Percentiles rank a stretch among this genome's conserved stretches.
phyloP scores from a whole-genome alignment of 2,113 vertebrate species.

The Ptilorrhoa leucosticta region DNA sequence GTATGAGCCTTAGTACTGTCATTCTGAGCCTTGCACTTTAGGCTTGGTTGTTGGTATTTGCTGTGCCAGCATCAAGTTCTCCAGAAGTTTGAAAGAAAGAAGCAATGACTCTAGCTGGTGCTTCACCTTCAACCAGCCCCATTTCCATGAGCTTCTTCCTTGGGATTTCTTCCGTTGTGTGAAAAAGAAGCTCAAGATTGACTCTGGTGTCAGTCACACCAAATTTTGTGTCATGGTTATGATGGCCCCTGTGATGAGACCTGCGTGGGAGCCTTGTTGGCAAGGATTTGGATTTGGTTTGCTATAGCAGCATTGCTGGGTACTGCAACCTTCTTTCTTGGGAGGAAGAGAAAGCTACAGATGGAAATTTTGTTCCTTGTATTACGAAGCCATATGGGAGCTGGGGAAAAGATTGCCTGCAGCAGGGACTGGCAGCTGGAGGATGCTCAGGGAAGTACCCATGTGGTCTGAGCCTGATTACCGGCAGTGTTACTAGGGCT shows the following conservation, averaged over 20 bases:
- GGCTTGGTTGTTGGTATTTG: background rate
- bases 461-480: background rate
- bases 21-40: background rate
- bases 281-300: background rate
- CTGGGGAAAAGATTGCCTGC: background rate
- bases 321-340: background rate
- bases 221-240: background rate
- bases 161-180: background rate
- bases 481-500: background rate
- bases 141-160: background rate
- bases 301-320: background rate
- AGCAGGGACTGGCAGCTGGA: background rate
- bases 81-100: background rate
- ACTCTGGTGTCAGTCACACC: background rate
- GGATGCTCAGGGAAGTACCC: background rate
- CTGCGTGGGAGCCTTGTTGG: fast-evolving
- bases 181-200: background rate
- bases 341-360: background rate
- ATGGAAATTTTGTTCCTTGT: background rate
- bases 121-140: background rate
- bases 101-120: background rate
- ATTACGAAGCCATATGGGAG: background rate
- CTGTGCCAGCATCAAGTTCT: background rate
- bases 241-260: background rate
- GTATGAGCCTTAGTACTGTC: background rate